phyloP scores from a whole-genome alignment of 92 coral and sea anemone genomes.

The Micromussa lordhowensis region DNA sequence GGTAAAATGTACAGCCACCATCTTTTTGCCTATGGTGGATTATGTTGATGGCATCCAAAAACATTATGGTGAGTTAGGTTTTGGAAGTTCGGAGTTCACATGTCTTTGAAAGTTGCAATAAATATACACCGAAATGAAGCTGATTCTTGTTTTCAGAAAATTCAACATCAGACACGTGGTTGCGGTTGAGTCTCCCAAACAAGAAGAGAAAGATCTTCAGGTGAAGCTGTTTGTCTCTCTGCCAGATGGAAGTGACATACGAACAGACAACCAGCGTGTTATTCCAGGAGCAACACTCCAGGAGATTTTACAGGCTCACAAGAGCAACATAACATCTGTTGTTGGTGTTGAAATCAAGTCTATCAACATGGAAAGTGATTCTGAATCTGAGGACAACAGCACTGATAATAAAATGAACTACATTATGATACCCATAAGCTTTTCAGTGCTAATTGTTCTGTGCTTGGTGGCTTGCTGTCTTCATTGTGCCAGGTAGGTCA shows the following conservation, averaged over 20 bases:
- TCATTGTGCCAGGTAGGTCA: slow-evolving; percentile 74
- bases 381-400: not conserved
- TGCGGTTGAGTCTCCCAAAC: slow-evolving; percentile 47
- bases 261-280: slow-evolving; percentile 50
- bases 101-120: too few relatives aligned
- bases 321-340: slow-evolving; percentile 32
- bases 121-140: not conserved
- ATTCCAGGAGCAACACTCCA: slow-evolving; percentile 45
- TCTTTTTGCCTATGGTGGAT: too few relatives aligned
- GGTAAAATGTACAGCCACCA: too few relatives aligned
- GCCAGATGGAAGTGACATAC: slow-evolving; percentile 70
- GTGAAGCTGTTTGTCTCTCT: slow-evolving; percentile 51
- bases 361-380: slow-evolving; percentile 4
- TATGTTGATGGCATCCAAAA: too few relatives aligned
- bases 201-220: slow-evolving; percentile 43
- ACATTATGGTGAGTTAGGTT: too few relatives aligned
- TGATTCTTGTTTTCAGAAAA: slow-evolving; percentile 32
- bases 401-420: slow-evolving; percentile 64
- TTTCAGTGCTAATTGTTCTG: slow-evolving; percentile 61
- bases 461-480: slow-evolving; percentile 71
- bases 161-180: slow-evolving; percentile 40
- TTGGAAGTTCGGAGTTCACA: too few relatives aligned
- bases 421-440: slow-evolving; percentile 79
- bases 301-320: slow-evolving; percentile 40
- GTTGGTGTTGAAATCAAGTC: slow-evolving; percentile 59